Conservation (phyloP, 2,113 vertebrate species). For the Mohoua ochrocephala region DNA sequence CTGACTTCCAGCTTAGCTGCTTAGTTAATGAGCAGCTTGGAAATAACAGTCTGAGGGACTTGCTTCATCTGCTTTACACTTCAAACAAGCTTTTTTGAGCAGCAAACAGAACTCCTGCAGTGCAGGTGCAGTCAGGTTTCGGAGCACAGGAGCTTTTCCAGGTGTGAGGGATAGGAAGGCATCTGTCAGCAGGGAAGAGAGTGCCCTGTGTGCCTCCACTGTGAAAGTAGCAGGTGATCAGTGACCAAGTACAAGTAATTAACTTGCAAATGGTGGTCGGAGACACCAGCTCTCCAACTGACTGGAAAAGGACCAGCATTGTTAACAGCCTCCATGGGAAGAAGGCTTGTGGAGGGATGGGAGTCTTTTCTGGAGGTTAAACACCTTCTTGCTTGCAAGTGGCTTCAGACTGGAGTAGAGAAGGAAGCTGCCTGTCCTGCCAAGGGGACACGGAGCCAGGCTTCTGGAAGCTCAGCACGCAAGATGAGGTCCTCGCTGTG, state of each 20-base stretch:
- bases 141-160: background rate
- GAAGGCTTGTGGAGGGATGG: background rate
- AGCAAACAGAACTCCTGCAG: background rate
- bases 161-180: background rate
- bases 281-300: background rate
- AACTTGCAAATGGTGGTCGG: background rate
- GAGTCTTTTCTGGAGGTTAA: background rate
- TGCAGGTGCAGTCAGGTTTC: background rate
- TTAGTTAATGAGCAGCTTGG: background rate
- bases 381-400: background rate
- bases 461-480: background rate
- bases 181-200: background rate
- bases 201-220: background rate
- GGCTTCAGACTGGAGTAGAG: background rate
- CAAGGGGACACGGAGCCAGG: background rate
- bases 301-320: background rate
- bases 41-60: background rate
- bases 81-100: constrained; percentile 23
- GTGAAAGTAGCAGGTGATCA: background rate
- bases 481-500: accelerated
- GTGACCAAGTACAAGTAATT: background rate
- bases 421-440: background rate
- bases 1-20: background rate
- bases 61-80: background rate
- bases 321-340: background rate